A percentile compares a stretch with the other conserved stretches of the same genome.
These are phyloP conservation scores for Lamproptera curius DNA, from an alignment of 2,888 invertebrate species.

Conservation along the genomic window DNA sequence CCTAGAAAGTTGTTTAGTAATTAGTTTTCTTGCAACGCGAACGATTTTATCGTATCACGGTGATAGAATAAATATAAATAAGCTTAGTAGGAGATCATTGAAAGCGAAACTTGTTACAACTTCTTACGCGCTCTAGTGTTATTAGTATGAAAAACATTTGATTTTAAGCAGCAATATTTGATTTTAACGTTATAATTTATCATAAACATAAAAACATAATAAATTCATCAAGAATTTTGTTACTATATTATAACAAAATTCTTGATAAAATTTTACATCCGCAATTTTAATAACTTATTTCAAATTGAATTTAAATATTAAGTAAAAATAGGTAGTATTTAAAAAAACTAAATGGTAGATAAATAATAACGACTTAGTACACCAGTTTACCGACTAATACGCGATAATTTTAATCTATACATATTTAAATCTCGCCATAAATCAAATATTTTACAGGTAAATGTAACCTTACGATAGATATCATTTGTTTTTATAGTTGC, in stretches of 20 bases:
- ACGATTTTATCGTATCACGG: neutral
- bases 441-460: conserved; percentile 26
- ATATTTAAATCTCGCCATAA: conserved; percentile 37
- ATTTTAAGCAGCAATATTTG: too few species aligned
- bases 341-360: neutral
- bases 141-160: too few species aligned
- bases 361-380: conserved; percentile 4
- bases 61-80: conserved; percentile 2
- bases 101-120: too few species aligned
- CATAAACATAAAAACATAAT: conserved; percentile 7
- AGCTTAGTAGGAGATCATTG: conserved; percentile 1
- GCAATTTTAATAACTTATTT: neutral
- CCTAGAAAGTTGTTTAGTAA: conserved; percentile 24
- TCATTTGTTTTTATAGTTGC: neutral
- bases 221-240: neutral
- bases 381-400: conserved; percentile 12
- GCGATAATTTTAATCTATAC: conserved; percentile 36
- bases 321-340: neutral
- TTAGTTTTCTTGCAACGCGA: neutral
- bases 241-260: neutral
- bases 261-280: neutral
- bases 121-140: too few species aligned
- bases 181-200: conserved; percentile 3
- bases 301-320: neutral
- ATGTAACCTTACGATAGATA: conserved; percentile 1